A percentile compares a stretch with the other conserved stretches of the same genome.
Conservation (phyloP, 1,140 invertebrate species). For the Popillia japonica region DNA sequence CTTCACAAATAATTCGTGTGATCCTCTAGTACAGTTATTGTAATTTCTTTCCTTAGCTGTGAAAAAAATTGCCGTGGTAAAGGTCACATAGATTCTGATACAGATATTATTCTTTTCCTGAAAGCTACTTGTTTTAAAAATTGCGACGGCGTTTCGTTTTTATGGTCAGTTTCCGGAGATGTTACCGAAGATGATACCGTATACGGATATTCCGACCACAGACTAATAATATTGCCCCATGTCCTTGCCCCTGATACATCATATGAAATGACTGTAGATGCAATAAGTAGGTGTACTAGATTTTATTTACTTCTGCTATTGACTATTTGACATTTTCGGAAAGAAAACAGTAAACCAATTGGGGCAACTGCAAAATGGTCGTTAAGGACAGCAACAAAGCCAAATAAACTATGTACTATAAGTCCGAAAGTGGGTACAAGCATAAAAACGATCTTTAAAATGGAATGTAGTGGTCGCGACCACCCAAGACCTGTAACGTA, state of each 20-base stretch:
- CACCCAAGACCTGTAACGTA: neutral
- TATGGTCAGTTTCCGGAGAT: neutral
- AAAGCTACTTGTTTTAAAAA: constrained; percentile 14
- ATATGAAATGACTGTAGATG: neutral
- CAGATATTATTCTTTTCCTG: neutral
- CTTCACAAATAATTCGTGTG: too few species aligned
- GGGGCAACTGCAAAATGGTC: neutral
- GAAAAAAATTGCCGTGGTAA: constrained; percentile 9
- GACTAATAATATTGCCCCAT: neutral
- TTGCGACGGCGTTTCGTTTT: neutral
- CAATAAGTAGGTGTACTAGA: neutral
- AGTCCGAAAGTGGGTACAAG: neutral
- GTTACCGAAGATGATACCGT: neutral
- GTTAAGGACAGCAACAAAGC: neutral
- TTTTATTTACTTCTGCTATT: too few species aligned
- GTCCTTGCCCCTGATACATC: neutral
- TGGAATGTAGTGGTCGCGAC: neutral
- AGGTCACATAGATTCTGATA: neutral
- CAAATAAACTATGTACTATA: neutral
- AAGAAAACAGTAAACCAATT: neutral
- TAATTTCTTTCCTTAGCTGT: neutral
- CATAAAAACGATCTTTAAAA: neutral
- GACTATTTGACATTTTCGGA: neutral
- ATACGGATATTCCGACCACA: neutral
- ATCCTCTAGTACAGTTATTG: too few species aligned